Evolutionary conservation across 35 echinoderm and acorn worm genomes (phyloP).

Genomic region (Amphiura filiformis): DNA sequence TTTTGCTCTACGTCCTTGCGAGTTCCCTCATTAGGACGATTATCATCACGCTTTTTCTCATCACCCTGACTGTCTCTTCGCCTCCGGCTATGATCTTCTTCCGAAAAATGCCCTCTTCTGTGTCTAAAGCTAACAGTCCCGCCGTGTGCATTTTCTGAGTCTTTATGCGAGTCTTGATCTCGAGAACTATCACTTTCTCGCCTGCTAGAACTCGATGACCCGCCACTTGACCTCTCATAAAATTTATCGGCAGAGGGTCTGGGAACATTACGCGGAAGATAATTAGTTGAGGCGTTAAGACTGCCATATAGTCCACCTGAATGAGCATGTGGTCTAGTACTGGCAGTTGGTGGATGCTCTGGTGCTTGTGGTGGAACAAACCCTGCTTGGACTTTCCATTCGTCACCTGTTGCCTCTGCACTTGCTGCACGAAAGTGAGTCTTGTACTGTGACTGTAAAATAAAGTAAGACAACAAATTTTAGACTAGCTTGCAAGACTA

Average conservation of each 20-base stretch:
- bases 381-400: neutral
- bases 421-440: constrained; percentile 37
- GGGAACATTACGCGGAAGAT: neutral
- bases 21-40: neutral
- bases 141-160: neutral
- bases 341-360: neutral
- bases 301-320: neutral
- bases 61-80: neutral
- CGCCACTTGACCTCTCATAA: neutral
- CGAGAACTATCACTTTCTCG: neutral
- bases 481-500: neutral
- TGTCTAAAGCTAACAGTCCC: neutral
- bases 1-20: neutral
- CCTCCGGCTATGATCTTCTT: neutral
- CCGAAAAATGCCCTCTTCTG: neutral
- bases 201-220: neutral
- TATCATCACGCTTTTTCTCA: neutral
- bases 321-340: neutral
- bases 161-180: neutral
- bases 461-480: neutral
- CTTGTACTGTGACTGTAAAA: constrained; percentile 33
- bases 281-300: neutral
- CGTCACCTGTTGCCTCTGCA: neutral
- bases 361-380: constrained; percentile 1
- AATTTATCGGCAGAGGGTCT: neutral